A percentile compares a stretch with the other conserved stretches of the same genome.
Conservation (phyloP, 35 echinoderm and acorn worm genomes). For the Stichopus chloronotus region DNA sequence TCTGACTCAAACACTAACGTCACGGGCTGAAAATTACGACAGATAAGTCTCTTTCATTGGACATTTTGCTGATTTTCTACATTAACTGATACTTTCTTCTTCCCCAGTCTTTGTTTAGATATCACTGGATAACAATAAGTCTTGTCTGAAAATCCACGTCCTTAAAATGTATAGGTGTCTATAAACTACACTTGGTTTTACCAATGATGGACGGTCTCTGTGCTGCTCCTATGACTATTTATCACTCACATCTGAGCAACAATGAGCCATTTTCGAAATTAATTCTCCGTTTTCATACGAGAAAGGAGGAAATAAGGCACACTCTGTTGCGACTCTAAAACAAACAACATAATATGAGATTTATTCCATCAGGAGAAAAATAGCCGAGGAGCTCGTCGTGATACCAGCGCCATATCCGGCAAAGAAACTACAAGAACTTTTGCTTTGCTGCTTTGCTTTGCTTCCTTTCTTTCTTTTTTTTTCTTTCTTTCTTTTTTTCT, state of each 20-base stretch:
- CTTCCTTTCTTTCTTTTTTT: neutral
- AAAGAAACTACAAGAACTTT: neutral
- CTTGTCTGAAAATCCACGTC: conserved; percentile 32
- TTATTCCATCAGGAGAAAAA: conserved; percentile 36
- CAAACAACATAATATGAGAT: conserved; percentile 54
- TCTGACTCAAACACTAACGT: neutral
- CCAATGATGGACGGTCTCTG: neutral
- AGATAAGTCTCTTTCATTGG: neutral
- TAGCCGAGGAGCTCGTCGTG: neutral
- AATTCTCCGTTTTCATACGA: conserved; percentile 42
- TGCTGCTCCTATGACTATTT: conserved; percentile 37
- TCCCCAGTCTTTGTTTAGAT: conserved; percentile 32
- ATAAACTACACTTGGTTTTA: conserved; percentile 13
- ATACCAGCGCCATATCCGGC: conserved; percentile 20
- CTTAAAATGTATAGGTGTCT: conserved; percentile 21
- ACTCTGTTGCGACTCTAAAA: conserved; percentile 26
- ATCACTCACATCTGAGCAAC: conserved; percentile 41
- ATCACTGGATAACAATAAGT: conserved; percentile 19
- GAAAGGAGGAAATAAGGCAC: conserved; percentile 34
- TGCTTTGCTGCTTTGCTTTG: neutral
- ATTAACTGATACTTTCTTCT: conserved; percentile 5
- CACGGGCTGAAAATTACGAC: neutral
- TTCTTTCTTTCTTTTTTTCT: neutral
- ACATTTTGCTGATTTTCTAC: conserved; percentile 15
- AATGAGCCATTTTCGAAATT: conserved; percentile 56